Percentiles rank a stretch among this genome's conserved stretches.
phyloP scores from a whole-genome alignment of 53 echinoderm and acorn worm species.

The Henricia sp. region DNA sequence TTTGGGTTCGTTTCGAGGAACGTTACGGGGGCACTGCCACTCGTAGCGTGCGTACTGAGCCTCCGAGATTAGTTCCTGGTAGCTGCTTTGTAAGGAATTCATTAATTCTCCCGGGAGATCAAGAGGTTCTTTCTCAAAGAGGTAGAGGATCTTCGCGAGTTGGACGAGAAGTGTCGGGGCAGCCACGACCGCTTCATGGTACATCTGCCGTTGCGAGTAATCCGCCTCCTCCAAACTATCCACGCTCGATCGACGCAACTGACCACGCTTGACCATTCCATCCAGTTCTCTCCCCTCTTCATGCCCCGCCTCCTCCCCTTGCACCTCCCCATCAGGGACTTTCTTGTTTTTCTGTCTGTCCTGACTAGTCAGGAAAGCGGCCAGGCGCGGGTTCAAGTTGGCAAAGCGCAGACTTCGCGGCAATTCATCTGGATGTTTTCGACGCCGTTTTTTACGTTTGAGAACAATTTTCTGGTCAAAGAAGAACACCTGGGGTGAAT shows the following conservation, averaged over 20 bases:
- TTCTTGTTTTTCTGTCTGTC: slow-evolving; percentile 81
- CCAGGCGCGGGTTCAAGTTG: slow-evolving; percentile 89
- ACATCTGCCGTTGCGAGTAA: slow-evolving; percentile 85
- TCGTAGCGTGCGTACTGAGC: slow-evolving; percentile 77
- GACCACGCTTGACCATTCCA: slow-evolving; percentile 56
- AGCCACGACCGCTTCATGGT: slow-evolving; percentile 80
- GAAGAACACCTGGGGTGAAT: slow-evolving; percentile 65
- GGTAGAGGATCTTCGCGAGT: slow-evolving; percentile 75
- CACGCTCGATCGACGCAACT: slow-evolving; percentile 26
- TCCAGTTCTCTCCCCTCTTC: slow-evolving; percentile 53
- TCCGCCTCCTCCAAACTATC: slow-evolving; percentile 87
- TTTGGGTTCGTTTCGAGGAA: slow-evolving; percentile 65
- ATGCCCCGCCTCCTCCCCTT: not conserved
- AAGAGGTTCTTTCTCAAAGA: slow-evolving; percentile 84
- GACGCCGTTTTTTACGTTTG: slow-evolving; percentile 76
- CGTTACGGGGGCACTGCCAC: slow-evolving; percentile 95
- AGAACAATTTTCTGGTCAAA: slow-evolving; percentile 81
- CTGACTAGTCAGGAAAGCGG: slow-evolving; percentile 91
- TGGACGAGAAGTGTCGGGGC: slow-evolving; percentile 91
- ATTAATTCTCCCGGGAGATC: slow-evolving; percentile 90
- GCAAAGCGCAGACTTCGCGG: slow-evolving; percentile 94
- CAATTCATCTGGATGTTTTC: slow-evolving; percentile 88
- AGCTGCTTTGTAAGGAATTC: slow-evolving; percentile 71
- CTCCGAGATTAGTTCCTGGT: slow-evolving; percentile 70
- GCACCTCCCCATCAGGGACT: slow-evolving; percentile 65